Conservation (phyloP, 1,140 invertebrate species). For the Eufriesea mexicana region DNA sequence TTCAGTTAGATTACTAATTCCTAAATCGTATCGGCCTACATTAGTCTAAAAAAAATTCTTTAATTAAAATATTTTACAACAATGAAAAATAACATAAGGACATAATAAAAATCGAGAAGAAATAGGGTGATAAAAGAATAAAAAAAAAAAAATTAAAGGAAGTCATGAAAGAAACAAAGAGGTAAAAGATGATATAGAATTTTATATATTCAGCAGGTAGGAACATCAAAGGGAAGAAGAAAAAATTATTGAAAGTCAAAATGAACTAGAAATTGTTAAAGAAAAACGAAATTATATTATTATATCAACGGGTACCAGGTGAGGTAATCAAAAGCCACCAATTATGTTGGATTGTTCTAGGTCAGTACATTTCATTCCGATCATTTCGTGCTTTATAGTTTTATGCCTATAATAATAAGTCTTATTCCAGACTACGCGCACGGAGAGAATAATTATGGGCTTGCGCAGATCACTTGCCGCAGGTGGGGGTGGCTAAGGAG, state of each 20-base stretch:
- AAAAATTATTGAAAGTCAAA: neutral
- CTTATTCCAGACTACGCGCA: constrained; percentile 71
- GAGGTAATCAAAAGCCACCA: neutral
- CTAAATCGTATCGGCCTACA: too few relatives aligned
- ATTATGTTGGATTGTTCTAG: neutral
- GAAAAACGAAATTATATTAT: neutral
- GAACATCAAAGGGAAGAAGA: neutral
- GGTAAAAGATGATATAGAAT: neutral
- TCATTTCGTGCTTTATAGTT: neutral
- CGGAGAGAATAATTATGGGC: constrained; percentile 80
- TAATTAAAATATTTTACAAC: too few relatives aligned
- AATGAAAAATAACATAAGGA: too few relatives aligned
- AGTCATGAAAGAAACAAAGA: neutral
- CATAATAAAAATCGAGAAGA: neutral
- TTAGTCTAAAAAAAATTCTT: too few relatives aligned
- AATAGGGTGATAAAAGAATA: neutral
- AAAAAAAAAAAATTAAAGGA: neutral
- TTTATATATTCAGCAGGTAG: neutral
- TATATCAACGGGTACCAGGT: neutral
- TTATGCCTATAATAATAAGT: constrained; percentile 61
- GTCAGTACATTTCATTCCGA: constrained; percentile 21
- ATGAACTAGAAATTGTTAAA: too few relatives aligned
- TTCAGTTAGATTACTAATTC: too few relatives aligned
- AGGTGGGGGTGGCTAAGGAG: constrained; percentile 44
- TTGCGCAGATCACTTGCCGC: constrained; percentile 76